A percentile compares a stretch with the other conserved stretches of the same genome.
phyloP scores from a whole-genome alignment of 2,797 vertebrate genomes.

The Enteromius anoplus region DNA sequence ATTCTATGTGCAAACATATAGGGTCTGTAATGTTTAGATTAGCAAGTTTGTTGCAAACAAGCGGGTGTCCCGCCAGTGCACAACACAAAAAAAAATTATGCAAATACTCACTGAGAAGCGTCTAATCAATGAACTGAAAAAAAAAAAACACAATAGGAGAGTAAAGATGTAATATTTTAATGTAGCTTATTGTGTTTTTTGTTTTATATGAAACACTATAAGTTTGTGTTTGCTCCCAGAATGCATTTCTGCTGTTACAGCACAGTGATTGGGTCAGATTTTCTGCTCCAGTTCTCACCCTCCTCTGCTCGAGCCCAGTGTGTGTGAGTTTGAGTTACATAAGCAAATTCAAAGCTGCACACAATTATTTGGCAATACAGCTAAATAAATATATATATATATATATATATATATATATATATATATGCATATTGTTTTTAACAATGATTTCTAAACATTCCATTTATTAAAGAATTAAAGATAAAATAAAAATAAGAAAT shows the following conservation, averaged over 20 bases:
- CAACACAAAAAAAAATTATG: not conserved
- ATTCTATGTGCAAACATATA: not conserved
- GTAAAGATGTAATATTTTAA: not conserved
- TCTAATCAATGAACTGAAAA: not conserved
- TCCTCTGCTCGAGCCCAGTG: constrained; percentile 43
- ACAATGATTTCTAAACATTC: not conserved
- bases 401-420: no score
- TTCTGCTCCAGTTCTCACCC: constrained; percentile 77
- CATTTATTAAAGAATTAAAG: not conserved
- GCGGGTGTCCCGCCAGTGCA: not conserved
- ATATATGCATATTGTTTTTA: not conserved
- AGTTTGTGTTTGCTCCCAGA: constrained; percentile 31
- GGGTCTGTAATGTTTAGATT: not conserved
- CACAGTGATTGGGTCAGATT: constrained; percentile 72
- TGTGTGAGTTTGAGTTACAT: constrained; percentile 26
- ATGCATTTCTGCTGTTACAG: constrained; percentile 50
- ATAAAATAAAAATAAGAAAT: not conserved
- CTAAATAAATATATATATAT: no score
- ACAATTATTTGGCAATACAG: not conserved
- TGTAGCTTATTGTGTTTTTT: constrained; percentile 19
- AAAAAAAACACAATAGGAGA: not conserved
- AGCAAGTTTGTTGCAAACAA: not conserved
- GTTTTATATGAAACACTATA: not conserved
- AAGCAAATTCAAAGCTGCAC: constrained; percentile 39
- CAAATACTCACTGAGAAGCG: not conserved